Evolutionary conservation across 2,113 vertebrate species (phyloP).

Genomic region (Dryoscopus gambensis): DNA sequence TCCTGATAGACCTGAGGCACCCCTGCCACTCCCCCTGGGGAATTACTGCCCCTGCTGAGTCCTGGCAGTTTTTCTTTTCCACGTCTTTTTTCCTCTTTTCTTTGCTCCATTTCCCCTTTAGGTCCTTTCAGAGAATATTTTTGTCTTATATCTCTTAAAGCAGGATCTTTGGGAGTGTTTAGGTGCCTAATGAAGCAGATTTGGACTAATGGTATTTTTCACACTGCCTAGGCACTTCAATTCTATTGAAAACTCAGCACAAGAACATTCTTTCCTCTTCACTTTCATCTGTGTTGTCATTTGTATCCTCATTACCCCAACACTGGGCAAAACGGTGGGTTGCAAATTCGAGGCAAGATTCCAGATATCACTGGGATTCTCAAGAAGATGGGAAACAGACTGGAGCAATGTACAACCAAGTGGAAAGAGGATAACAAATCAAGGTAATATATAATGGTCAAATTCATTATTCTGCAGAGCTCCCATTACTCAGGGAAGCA

Average conservation of each 20-base stretch:
- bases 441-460: neutral
- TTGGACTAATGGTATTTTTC: neutral
- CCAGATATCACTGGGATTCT: neutral
- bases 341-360: neutral
- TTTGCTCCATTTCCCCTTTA: neutral
- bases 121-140: neutral
- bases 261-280: neutral
- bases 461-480: neutral
- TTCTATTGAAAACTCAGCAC: neutral
- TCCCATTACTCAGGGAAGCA: neutral
- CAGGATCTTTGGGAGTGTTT: neutral
- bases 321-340: neutral
- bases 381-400: neutral
- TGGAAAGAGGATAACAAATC: neutral
- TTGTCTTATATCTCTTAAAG: neutral
- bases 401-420: neutral
- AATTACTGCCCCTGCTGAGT: accelerated
- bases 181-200: conserved; percentile 21
- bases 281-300: neutral
- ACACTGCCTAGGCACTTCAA: neutral
- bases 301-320: neutral
- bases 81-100: neutral
- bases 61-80: neutral
- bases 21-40: accelerated
- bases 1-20: too few species aligned